A percentile compares a stretch with the other conserved stretches of the same genome.
phyloP scores from a whole-genome alignment of 2,888 invertebrate genomes.

The Acronicta psi region DNA sequence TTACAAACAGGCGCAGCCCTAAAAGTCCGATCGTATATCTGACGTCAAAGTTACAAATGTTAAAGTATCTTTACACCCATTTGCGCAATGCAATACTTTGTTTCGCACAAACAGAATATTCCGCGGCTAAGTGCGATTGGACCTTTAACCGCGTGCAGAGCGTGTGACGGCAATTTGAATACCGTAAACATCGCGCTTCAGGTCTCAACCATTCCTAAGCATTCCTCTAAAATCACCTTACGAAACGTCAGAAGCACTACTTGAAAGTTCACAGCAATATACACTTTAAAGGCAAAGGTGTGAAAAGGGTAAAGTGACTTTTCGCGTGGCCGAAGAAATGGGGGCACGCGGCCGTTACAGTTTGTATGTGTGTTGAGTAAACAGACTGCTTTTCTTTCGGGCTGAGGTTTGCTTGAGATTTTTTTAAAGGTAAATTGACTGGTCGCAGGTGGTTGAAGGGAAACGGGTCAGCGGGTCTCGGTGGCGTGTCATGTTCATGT shows the following conservation, averaged over 20 bases:
- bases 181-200: slow-evolving; percentile 81
- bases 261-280: slow-evolving; percentile 68
- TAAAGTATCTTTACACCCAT: slow-evolving; percentile 14
- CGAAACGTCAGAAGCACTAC: slow-evolving; percentile 64
- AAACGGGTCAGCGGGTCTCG: slow-evolving; percentile 86
- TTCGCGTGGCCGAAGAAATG: slow-evolving; percentile 75
- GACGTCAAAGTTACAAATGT: slow-evolving; percentile 8
- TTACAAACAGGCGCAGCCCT: slow-evolving; percentile 55
- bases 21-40: slow-evolving; percentile 19
- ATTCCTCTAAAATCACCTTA: slow-evolving; percentile 64
- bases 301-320: slow-evolving; percentile 69
- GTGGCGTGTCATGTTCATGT: slow-evolving; percentile 85
- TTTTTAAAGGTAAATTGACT: slow-evolving; percentile 87
- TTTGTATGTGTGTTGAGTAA: slow-evolving; percentile 85
- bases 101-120: slow-evolving; percentile 28
- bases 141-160: slow-evolving; percentile 61
- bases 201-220: slow-evolving; percentile 78
- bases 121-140: slow-evolving; percentile 37
- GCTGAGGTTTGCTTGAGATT: slow-evolving; percentile 78
- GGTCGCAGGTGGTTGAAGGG: slow-evolving; percentile 82
- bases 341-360: slow-evolving; percentile 78
- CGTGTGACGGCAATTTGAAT: slow-evolving; percentile 82
- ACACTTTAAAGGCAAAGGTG: slow-evolving; percentile 73
- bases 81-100: slow-evolving; percentile 25
- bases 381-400: slow-evolving; percentile 85